phyloP scores from a whole-genome alignment of 2,888 invertebrate genomes.

The Yponomeuta sedellus region DNA sequence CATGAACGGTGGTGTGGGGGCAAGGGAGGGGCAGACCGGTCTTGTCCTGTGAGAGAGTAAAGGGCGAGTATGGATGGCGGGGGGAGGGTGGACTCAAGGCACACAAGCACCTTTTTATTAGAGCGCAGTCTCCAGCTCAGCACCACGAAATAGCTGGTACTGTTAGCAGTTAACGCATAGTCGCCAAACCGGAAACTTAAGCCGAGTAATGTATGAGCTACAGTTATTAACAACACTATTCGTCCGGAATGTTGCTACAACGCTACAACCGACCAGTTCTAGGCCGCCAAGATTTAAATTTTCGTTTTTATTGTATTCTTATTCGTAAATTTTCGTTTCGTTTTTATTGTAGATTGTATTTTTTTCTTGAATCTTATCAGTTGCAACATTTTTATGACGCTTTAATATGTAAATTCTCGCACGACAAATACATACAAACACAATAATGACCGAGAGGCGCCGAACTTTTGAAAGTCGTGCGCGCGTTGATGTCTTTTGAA shows the following conservation, averaged over 20 bases:
- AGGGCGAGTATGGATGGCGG: constrained; percentile 7
- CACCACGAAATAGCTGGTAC: background rate
- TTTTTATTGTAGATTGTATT: background rate
- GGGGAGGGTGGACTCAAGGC: constrained; percentile 15
- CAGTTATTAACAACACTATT: background rate
- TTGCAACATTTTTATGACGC: too few species aligned
- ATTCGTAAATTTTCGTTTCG: too few species aligned
- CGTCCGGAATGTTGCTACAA: background rate
- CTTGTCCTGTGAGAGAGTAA: constrained; percentile 32
- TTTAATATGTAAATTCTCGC: too few species aligned
- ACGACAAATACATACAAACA: background rate
- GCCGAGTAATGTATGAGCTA: background rate
- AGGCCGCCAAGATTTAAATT: background rate
- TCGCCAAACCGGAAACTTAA: background rate
- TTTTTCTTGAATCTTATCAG: background rate
- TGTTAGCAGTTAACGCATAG: background rate
- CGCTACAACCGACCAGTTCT: background rate
- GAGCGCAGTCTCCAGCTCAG: constrained; percentile 22
- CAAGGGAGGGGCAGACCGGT: constrained; percentile 26
- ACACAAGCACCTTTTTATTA: constrained; percentile 52
- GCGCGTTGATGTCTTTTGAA: constrained; percentile 42
- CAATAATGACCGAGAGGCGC: background rate
- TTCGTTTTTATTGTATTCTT: too few species aligned
- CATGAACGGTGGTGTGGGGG: constrained; percentile 23
- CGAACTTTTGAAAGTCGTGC: constrained; percentile 13